Base-by-base conservation (phyloP, 2,113 vertebrate genomes). In the Catharus fuscescens region DNA sequence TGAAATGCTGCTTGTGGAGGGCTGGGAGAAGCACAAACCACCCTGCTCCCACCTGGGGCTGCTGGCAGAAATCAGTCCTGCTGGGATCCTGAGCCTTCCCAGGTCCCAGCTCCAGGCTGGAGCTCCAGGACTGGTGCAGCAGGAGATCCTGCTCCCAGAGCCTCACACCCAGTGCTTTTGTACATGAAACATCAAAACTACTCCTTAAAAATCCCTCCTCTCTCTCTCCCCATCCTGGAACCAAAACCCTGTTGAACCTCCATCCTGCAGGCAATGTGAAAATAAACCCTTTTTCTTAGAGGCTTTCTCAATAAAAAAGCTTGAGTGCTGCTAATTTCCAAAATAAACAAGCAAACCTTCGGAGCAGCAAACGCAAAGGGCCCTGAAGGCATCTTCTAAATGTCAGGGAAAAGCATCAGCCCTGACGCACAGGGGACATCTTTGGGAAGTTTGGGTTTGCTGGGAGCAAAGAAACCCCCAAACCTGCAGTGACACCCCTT, bases 191-290 rank as follows among this genome's bases (percentile, higher is more conserved):
- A 23, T 34, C 34, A 36, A 83, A 92, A 74, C 34, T n/a, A 7
- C 36, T 84, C 60, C 69, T 90, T 57, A 45, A 80, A 57, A 62
- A 28, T 0, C 8, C 6, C 60, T 59, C 32, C 38, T 54, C 13
- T 53, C 13, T 53, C 31, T 42, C 34, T 47, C 59, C 19, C 17
- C 18, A 12, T 24, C 36, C 76, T 83, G 76, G 73, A 74, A 67
- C 20, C 26, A 85, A 71, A 95, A 45, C 31, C 47, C 8, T 4
- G 7, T 36, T 0, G 0, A 61, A 19, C 11, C 2, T 23, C 32
- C 1, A 0, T 32, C 64, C 52, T 74, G 19, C n/a, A 25, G 32
- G 26, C 0, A 0, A 57, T 0, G 7, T 14, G 8, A 70, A 65
- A 34, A 23, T 54, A 45, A 5, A 0, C 4, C 0, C 4, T 40